These are phyloP conservation scores for Cynopterus brachyotis DNA, from an alignment of 2,113 vertebrate genomes.

Conservation along the genomic window DNA sequence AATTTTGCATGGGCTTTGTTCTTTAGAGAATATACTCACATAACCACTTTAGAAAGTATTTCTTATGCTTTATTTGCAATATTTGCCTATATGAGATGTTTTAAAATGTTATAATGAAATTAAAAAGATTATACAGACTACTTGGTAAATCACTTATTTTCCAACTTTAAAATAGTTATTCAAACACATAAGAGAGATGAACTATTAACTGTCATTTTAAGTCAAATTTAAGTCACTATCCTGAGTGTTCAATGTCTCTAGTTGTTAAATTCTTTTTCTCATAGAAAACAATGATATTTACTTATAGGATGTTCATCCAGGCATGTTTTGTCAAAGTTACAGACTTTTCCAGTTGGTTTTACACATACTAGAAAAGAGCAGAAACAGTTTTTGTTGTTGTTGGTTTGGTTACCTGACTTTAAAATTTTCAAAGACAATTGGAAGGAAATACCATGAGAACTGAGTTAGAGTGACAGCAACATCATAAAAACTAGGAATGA, in stretches of 20 bases:
- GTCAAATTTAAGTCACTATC: too few relatives aligned
- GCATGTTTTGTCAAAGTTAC: background rate
- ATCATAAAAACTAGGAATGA: background rate
- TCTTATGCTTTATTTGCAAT: background rate
- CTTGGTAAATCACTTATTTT: background rate
- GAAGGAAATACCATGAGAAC: background rate
- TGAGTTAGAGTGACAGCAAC: background rate
- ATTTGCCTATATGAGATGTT: background rate
- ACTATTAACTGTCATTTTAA: background rate
- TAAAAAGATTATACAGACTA: conserved; percentile 2
- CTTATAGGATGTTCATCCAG: background rate
- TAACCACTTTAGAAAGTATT: background rate
- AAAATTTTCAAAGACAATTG: background rate
- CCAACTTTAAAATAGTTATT: background rate
- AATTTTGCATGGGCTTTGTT: background rate
- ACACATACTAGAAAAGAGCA: rapidly evolving
- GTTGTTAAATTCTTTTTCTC: background rate
- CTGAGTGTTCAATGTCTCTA: background rate
- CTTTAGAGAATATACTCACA: background rate
- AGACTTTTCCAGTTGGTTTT: background rate
- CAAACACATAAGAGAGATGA: background rate
- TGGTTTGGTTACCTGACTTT: background rate
- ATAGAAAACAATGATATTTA: background rate
- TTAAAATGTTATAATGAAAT: background rate
- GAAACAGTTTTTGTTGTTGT: background rate